Base-by-base conservation (phyloP, 2,113 vertebrate species). In the Misgurnus anguillicaudatus region DNA sequence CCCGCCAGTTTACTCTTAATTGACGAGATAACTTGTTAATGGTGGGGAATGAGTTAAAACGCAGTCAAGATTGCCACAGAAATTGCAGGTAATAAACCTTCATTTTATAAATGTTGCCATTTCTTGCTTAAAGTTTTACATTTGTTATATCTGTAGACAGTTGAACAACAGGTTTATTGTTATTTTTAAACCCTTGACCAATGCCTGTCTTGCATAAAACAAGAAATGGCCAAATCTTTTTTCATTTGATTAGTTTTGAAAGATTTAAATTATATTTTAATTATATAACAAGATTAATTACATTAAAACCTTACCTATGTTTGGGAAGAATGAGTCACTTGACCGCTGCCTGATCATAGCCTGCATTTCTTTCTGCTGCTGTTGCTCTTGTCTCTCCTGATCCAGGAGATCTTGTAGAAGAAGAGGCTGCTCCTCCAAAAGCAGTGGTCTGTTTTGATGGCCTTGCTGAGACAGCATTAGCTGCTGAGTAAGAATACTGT, bases 361-460 rank as follows among this genome's bases (percentile, higher is more conserved):
- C 87, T 99, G 98, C 97, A 99, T 99, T 87, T 99, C 96, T 31
- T 96, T 91, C 80, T 99, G 97, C 85, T 99, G 98, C 86, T 97
- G 97, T 88, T 99, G 98, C 78, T 99, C 98, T 72, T 98, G 96
- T 6, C 96, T 91, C 86, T 99, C 98, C 84, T 99, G 97, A 87
- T 99, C 98, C 88, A 99, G 86, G 64, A 99, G 96, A 45, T 99
- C 98, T 89, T 99, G 98, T 58, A 99, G 89, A 36, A 99, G 94
- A 1, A 99, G 95, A 0, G 98, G 98, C 87, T 98, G 97, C 1
- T 99, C 97, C 71, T 98, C 96, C 6, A 99, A 87, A 38, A 99
- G 92, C 60, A 98, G 93, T 2, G 96, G 96, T 69, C 96, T 92
- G 6, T 87, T 88, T 88, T 94, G 95, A 51, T 93, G 88, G 68